phyloP scores from a whole-genome alignment of 2,113 vertebrate genomes.

The Condylura cristata region DNA sequence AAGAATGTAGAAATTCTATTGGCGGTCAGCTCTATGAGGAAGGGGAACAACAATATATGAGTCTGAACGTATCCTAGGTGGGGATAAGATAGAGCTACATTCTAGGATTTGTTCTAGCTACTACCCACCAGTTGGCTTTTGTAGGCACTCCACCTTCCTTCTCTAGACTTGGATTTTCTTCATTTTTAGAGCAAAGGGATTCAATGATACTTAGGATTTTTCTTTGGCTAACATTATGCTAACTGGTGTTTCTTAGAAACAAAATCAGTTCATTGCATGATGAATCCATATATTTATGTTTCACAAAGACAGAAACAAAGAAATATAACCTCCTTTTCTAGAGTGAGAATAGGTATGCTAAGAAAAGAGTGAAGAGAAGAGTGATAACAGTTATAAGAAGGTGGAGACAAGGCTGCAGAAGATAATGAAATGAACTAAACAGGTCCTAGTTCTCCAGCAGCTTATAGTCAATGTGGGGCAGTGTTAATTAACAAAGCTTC shows the following conservation, averaged over 20 bases:
- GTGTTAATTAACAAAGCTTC: not conserved
- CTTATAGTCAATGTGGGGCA: no score
- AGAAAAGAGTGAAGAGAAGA: not conserved
- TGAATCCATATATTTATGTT: not conserved
- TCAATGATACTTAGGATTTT: not conserved
- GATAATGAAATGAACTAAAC: no score
- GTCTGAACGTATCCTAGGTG: no score
- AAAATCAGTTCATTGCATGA: not conserved
- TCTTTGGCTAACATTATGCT: not conserved
- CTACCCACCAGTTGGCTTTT: not conserved
- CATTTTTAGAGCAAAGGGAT: not conserved
- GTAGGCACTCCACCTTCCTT: slow-evolving; percentile 7
- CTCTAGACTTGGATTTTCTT: slow-evolving; percentile 6
- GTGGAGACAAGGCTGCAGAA: no score
- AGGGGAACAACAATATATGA: not conserved
- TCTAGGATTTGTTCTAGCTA: not conserved
- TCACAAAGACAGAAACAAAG: not conserved
- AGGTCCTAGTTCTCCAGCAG: no score
- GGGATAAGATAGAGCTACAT: not conserved
- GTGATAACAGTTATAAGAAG: not conserved
- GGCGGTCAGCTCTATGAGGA: not conserved
- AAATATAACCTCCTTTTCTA: not conserved
- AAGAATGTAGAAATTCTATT: slow-evolving; percentile 20
- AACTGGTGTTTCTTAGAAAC: not conserved
- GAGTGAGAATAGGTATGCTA: not conserved